phyloP scores from a whole-genome alignment of 23 tunicate genomes.

The Halocynthia roretzi region DNA sequence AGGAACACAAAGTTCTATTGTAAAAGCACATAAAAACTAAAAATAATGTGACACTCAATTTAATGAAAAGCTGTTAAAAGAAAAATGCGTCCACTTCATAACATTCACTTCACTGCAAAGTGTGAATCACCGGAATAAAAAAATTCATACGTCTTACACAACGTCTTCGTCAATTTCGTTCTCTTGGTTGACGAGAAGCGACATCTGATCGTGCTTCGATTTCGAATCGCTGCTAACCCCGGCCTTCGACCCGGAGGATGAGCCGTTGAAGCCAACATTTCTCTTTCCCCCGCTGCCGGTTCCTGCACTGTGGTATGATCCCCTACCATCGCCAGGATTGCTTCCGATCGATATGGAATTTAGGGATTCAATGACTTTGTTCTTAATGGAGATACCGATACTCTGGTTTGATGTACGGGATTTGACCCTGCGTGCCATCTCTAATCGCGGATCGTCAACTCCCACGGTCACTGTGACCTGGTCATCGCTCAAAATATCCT shows the following conservation, averaged over 20 bases:
- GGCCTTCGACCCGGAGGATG: not conserved
- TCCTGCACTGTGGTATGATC: conserved; percentile 11
- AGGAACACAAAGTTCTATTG: no score
- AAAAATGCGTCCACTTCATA: no score
- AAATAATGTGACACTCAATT: no score
- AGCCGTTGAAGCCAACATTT: not conserved
- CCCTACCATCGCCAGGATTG: conserved; percentile 9
- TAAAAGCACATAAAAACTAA: no score
- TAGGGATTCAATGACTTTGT: conserved; percentile 64
- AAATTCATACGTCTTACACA: not conserved
- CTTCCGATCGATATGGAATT: conserved; percentile 61
- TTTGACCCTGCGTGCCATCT: no score
- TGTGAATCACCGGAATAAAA: no score
- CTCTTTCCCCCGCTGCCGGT: not conserved
- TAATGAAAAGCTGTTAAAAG: no score
- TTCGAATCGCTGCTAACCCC: not conserved
- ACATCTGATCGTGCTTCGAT: not conserved
- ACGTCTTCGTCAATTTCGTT: not conserved
- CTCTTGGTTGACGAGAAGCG: not conserved
- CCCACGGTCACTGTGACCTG: conserved; percentile 60
- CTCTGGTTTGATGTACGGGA: not conserved
- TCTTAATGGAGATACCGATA: conserved; percentile 35
- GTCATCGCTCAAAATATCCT: conserved; percentile 39
- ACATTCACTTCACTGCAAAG: no score
- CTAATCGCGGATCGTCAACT: conserved; percentile 57